Percentiles rank a stretch among this genome's conserved stretches.
These are phyloP conservation scores for Erinaceus europaeus DNA, from an alignment of 2,113 vertebrate genomes.

Conservation along the genomic window DNA sequence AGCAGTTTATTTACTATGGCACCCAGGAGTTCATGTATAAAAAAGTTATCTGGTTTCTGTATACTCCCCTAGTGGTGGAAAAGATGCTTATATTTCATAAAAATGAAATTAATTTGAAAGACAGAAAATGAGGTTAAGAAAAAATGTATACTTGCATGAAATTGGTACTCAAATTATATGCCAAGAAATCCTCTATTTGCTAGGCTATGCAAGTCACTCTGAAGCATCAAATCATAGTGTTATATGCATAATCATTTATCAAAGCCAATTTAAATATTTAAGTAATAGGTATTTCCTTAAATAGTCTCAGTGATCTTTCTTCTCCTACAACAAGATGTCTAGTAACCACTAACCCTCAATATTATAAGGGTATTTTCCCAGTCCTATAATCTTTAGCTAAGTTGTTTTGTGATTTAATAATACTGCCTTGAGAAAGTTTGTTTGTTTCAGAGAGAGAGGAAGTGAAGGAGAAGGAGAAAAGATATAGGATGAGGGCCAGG, in stretches of 20 bases:
- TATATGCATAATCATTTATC: not conserved
- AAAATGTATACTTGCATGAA: not conserved
- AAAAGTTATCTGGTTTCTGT: not conserved
- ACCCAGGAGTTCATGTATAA: not conserved
- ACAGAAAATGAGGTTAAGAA: not conserved
- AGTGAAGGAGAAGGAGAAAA: too few relatives aligned
- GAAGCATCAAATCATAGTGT: not conserved
- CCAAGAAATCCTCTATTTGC: not conserved
- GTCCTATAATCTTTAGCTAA: not conserved
- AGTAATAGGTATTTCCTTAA: not conserved
- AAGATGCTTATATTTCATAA: not conserved
- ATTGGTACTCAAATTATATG: not conserved
- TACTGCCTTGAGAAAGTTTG: conserved; percentile 38
- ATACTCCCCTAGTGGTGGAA: not conserved
- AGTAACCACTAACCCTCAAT: not conserved
- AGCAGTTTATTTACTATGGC: not conserved
- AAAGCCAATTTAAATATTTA: conserved; percentile 37
- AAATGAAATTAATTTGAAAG: conserved; percentile 19
- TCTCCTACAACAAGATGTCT: not conserved
- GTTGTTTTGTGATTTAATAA: not conserved
- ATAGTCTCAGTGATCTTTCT: not conserved
- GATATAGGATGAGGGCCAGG: too few relatives aligned
- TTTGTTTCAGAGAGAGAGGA: too few relatives aligned
- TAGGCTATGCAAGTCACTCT: not conserved
- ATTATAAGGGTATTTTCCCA: not conserved